Conservation (phyloP, 1,140 invertebrate genomes). For the Steinernema khuongi region DNA sequence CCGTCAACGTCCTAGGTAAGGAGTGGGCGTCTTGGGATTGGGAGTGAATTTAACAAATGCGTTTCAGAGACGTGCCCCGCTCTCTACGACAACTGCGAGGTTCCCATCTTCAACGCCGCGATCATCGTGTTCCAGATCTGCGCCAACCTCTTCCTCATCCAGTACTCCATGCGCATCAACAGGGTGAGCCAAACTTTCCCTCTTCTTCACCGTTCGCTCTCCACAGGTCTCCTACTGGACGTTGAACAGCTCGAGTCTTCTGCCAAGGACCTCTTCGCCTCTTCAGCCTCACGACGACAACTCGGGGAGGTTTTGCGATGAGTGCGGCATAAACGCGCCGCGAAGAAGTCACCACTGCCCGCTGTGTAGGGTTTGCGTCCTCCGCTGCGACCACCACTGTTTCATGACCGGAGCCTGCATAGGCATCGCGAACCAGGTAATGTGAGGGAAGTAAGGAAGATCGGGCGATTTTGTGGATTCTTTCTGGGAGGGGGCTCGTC, state of each 20-base stretch:
- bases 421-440: constrained; percentile 58
- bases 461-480: too few relatives aligned
- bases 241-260: constrained; percentile 5
- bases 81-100: not conserved
- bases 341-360: constrained; percentile 59
- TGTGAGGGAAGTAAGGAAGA: too few relatives aligned
- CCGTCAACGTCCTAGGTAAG: not conserved
- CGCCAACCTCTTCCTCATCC: not conserved
- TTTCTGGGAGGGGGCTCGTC: too few relatives aligned
- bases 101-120: not conserved
- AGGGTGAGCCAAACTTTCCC: not conserved
- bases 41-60: too few relatives aligned
- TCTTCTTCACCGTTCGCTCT: not conserved
- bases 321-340: constrained; percentile 34
- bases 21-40: too few relatives aligned
- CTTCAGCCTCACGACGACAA: not conserved
- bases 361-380: constrained; percentile 59
- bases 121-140: not conserved
- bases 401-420: constrained; percentile 60
- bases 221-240: not conserved
- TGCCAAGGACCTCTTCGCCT: not conserved
- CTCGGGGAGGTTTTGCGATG: constrained; percentile 26
- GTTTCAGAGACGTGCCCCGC: not conserved
- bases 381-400: constrained; percentile 61
- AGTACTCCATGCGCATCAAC: not conserved